Conservation (phyloP, 2,113 vertebrate genomes). For the Oceanodroma tethys region DNA sequence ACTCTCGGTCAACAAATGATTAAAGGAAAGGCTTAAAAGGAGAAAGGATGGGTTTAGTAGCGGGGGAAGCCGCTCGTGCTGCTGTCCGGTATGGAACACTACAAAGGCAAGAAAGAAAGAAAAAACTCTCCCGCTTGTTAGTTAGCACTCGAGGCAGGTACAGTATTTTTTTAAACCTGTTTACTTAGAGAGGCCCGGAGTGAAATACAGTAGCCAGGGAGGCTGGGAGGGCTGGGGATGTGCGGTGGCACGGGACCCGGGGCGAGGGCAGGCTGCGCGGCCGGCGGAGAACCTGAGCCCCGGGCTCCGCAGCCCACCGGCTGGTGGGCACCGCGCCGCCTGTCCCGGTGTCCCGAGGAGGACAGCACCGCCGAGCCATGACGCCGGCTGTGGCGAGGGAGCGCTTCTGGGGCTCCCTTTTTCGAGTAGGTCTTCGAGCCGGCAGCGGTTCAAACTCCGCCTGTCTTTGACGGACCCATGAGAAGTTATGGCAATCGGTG, state of each 20-base stretch:
- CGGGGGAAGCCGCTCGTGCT: not conserved
- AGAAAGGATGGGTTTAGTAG: not conserved
- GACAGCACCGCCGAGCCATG: accelerated
- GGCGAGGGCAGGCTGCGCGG: not conserved
- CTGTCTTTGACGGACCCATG: not conserved
- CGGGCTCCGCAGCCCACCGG: not conserved
- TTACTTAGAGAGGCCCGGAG: not conserved
- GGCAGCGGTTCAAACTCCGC: not conserved
- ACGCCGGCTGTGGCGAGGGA: not conserved
- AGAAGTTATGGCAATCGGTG: not conserved
- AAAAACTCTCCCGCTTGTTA: not conserved
- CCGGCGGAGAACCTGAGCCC: not conserved
- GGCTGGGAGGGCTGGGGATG: not conserved
- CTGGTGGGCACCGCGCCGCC: not conserved
- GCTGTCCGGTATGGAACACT: not conserved
- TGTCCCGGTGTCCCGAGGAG: not conserved
- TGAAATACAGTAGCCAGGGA: not conserved
- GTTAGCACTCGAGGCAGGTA: not conserved
- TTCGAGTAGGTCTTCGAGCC: not conserved
- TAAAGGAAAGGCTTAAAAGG: slow-evolving; percentile 50
- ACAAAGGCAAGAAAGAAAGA: not conserved
- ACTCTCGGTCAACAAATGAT: slow-evolving; percentile 70
- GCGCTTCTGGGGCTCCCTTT: not conserved
- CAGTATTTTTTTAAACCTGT: not conserved
- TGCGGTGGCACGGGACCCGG: accelerated